A percentile compares a stretch with the other conserved stretches of the same genome.
phyloP scores from a whole-genome alignment of 1,140 invertebrate species.

The Pseudomyrmex sp. region DNA sequence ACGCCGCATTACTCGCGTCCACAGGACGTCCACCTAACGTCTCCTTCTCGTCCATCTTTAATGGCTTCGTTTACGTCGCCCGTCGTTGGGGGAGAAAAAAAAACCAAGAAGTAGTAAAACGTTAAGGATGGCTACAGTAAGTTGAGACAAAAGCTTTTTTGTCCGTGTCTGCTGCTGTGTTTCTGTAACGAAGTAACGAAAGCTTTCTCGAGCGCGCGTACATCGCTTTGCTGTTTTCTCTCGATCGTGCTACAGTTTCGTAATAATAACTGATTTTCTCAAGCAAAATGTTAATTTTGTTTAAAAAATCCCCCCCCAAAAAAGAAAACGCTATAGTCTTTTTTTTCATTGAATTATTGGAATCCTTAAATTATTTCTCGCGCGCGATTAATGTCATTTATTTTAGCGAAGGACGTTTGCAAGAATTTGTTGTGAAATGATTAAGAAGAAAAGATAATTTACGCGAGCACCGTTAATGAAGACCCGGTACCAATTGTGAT shows the following conservation, averaged over 20 bases:
- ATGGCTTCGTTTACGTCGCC: constrained; percentile 60
- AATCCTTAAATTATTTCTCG: no score
- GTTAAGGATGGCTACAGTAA: constrained; percentile 65
- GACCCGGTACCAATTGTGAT: no score
- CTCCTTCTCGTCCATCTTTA: constrained; percentile 28
- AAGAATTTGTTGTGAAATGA: no score
- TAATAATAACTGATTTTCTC: neutral
- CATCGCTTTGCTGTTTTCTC: neutral
- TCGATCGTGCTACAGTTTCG: no score
- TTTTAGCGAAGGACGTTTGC: no score
- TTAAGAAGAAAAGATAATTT: no score
- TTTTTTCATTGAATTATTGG: no score
- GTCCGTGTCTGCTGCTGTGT: constrained; percentile 39
- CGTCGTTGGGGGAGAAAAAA: constrained; percentile 30
- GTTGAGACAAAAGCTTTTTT: constrained; percentile 70
- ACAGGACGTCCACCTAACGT: constrained; percentile 15
- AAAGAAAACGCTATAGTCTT: no score
- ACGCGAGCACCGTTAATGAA: no score
- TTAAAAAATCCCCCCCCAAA: no score
- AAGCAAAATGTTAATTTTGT: neutral
- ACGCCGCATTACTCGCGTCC: neutral
- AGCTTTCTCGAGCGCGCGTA: neutral
- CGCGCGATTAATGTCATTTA: no score
- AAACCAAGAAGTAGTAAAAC: constrained; percentile 33
- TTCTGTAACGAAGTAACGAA: neutral